Percentiles rank a stretch among this genome's conserved stretches.
Evolutionary conservation across 1,140 invertebrate species (phyloP).

Genomic region (Meloidogyne floridensis): DNA sequence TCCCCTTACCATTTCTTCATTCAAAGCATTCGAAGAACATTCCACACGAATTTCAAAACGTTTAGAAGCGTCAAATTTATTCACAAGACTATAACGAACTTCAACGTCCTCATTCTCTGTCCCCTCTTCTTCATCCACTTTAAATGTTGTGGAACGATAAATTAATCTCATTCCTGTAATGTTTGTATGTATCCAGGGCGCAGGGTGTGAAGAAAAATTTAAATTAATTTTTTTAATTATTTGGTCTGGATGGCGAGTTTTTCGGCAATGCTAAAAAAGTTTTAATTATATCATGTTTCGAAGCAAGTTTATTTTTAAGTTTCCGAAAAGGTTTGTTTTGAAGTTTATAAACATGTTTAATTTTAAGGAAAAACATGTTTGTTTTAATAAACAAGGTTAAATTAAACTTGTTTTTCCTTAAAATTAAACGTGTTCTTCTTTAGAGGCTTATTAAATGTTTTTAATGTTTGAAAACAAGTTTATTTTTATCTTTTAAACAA

Average conservation of each 20-base stretch:
- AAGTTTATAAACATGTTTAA: too few species aligned
- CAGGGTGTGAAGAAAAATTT: slow-evolving; percentile 7
- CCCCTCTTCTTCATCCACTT: slow-evolving; percentile 17
- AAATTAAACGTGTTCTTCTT: too few species aligned
- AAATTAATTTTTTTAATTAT: slow-evolving; percentile 16
- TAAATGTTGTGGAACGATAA: slow-evolving; percentile 6
- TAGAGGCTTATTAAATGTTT: too few species aligned
- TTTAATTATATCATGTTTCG: not conserved
- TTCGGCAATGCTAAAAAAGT: not conserved
- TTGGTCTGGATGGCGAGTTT: not conserved
- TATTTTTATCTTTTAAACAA: too few species aligned
- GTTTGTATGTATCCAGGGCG: slow-evolving; percentile 13
- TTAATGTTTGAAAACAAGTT: too few species aligned
- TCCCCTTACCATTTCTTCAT: slow-evolving; percentile 13
- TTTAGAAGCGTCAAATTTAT: not conserved
- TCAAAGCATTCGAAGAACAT: not conserved
- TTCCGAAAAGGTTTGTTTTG: too few species aligned
- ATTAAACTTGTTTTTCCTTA: too few species aligned
- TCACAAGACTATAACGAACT: slow-evolving; percentile 4
- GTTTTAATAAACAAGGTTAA: too few species aligned
- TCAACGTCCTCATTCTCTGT: not conserved
- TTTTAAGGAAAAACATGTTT: too few species aligned
- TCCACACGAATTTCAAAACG: slow-evolving; percentile 20
- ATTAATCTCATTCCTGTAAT: slow-evolving; percentile 16
- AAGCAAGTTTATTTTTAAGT: too few species aligned